A percentile compares a stretch with the other conserved stretches of the same genome.
These are phyloP conservation scores for Drosophila recens DNA, from an alignment of 2,888 invertebrate species.

Conservation along the genomic window DNA sequence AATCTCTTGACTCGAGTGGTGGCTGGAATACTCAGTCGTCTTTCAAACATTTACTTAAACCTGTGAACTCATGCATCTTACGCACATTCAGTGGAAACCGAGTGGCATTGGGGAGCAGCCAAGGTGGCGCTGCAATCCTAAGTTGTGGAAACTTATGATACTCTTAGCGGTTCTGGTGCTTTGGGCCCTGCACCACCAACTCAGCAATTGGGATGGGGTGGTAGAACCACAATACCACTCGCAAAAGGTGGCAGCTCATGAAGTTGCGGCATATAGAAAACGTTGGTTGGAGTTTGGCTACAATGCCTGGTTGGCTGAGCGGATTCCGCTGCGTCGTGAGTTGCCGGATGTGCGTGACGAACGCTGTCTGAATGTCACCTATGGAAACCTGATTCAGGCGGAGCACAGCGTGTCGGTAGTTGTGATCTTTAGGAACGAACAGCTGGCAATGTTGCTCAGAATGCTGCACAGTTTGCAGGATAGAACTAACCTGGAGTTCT, in stretches of 20 bases:
- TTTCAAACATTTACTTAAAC: not conserved
- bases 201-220: constrained; percentile 8
- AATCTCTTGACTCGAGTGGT: not conserved
- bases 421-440: constrained; percentile 66
- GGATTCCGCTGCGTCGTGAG: constrained; percentile 42
- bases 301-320: constrained; percentile 60
- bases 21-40: not conserved
- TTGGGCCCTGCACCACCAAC: not conserved
- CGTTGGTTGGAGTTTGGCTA: constrained; percentile 49
- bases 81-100: not conserved
- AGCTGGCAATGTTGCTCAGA: constrained; percentile 88
- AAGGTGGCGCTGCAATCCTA: not conserved
- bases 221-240: not conserved
- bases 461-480: constrained; percentile 91
- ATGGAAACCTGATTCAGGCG: not conserved
- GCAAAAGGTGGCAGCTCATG: not conserved
- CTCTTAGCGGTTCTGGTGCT: not conserved
- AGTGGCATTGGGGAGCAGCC: not conserved
- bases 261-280: constrained; percentile 13
- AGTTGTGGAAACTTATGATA: not conserved
- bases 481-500: constrained; percentile 89
- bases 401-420: constrained; percentile 37
- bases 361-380: constrained; percentile 30
- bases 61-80: constrained; percentile 1
- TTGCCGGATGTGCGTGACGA: constrained; percentile 37